phyloP scores from a whole-genome alignment of 2,888 invertebrate genomes.

The Exephanes ischioxanthus region DNA sequence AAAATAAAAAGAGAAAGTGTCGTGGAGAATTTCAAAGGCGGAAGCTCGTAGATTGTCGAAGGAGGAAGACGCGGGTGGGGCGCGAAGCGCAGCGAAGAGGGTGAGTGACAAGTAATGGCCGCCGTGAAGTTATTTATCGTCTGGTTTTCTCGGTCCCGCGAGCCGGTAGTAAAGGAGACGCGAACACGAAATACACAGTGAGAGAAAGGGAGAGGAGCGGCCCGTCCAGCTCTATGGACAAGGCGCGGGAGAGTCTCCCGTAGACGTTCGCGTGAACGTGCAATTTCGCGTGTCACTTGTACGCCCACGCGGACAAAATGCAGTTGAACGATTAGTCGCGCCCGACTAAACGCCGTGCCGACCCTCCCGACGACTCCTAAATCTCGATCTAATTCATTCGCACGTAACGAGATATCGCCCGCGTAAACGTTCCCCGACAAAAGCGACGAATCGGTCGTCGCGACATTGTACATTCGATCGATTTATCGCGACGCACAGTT shows the following conservation, averaged over 20 bases:
- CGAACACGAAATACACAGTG: conserved; percentile 16
- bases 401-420: conserved; percentile 34
- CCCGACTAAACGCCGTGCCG: conserved; percentile 66
- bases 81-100: conserved; percentile 63
- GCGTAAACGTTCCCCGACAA: conserved; percentile 27
- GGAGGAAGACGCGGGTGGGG: conserved; percentile 5
- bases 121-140: conserved; percentile 81
- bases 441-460: conserved; percentile 15
- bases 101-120: conserved; percentile 82
- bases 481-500: not conserved
- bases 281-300: conserved; percentile 70
- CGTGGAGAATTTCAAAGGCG: not conserved
- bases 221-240: conserved; percentile 6
- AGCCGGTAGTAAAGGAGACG: conserved; percentile 39
- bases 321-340: conserved; percentile 66
- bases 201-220: conserved; percentile 36
- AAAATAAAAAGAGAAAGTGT: not conserved
- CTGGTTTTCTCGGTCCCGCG: conserved; percentile 43
- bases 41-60: conserved; percentile 27
- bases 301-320: conserved; percentile 61
- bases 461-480: not conserved
- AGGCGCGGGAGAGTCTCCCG: conserved; percentile 28
- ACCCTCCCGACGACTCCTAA: conserved; percentile 55
- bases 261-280: conserved; percentile 62
- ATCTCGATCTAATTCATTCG: conserved; percentile 64